Percentiles rank a stretch among this genome's conserved stretches.
These are phyloP conservation scores for Clarias magur DNA, from an alignment of 2,113 vertebrate species.

Conservation along the genomic window DNA sequence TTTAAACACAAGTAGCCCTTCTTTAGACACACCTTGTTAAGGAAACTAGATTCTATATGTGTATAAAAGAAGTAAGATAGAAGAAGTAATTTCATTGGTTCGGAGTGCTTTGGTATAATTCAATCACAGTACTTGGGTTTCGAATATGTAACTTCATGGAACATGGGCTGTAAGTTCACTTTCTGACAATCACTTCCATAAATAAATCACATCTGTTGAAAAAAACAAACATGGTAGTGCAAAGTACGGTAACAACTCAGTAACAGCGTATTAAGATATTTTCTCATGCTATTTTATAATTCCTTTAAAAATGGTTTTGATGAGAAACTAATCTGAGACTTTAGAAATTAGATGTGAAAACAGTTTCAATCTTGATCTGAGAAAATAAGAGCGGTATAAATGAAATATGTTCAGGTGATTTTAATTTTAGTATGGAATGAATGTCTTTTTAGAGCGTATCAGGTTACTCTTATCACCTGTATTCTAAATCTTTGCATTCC, in stretches of 20 bases:
- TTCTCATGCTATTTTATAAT: background rate
- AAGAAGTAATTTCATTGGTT: background rate
- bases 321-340: background rate
- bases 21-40: background rate
- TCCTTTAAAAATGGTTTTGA: background rate
- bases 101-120: slow-evolving; percentile 17
- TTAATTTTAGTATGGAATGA: background rate
- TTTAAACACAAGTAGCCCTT: background rate
- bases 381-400: background rate
- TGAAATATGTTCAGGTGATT: background rate
- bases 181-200: background rate
- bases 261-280: background rate
- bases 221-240: background rate
- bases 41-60: background rate
- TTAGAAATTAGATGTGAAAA: background rate
- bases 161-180: background rate
- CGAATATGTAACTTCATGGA: background rate
- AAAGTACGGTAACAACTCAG: background rate
- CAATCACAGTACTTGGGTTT: background rate
- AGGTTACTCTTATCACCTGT: background rate
- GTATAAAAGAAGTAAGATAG: background rate
- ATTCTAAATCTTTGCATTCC: background rate
- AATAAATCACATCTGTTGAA: background rate
- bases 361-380: background rate
- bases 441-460: no score